phyloP scores from a whole-genome alignment of 1,140 invertebrate genomes.

The Apocrypta bakeri region DNA sequence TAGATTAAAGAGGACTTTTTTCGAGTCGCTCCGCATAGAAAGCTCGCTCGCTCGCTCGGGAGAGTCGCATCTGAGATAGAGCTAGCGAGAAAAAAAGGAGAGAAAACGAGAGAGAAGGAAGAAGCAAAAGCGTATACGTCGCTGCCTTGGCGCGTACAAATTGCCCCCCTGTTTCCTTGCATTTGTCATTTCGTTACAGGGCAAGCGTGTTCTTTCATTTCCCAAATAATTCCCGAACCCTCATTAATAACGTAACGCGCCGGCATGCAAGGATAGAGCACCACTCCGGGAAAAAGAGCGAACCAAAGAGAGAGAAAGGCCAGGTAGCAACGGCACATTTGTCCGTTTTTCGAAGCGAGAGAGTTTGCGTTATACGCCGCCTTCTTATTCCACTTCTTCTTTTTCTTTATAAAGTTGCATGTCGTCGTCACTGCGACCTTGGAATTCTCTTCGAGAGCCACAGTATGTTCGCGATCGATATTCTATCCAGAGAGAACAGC shows the following conservation, averaged over 20 bases:
- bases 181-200: conserved; percentile 68
- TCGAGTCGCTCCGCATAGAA: conserved; percentile 21
- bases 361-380: conserved; percentile 30
- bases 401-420: conserved; percentile 47
- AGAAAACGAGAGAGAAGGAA: conserved; percentile 46
- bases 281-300: conserved; percentile 47
- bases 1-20: conserved; percentile 48
- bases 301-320: neutral
- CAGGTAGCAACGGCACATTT: conserved; percentile 52
- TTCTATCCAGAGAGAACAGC: conserved; percentile 44
- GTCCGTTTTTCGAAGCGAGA: conserved; percentile 43
- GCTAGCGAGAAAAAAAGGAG: conserved; percentile 36
- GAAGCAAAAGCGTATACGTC: conserved; percentile 60
- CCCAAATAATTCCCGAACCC: conserved; percentile 68
- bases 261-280: conserved; percentile 52
- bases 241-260: conserved; percentile 69
- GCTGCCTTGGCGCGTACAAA: conserved; percentile 66
- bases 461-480: conserved; percentile 21
- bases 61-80: conserved; percentile 26
- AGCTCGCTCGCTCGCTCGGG: conserved; percentile 12
- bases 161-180: conserved; percentile 68
- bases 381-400: conserved; percentile 21
- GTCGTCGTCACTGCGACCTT: conserved; percentile 34
- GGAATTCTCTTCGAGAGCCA: conserved; percentile 46
- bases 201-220: conserved; percentile 68